A percentile compares a stretch with the other conserved stretches of the same genome.
Evolutionary conservation across 1,140 invertebrate species (phyloP).

Genomic region (Euura saliciscinereae): DNA sequence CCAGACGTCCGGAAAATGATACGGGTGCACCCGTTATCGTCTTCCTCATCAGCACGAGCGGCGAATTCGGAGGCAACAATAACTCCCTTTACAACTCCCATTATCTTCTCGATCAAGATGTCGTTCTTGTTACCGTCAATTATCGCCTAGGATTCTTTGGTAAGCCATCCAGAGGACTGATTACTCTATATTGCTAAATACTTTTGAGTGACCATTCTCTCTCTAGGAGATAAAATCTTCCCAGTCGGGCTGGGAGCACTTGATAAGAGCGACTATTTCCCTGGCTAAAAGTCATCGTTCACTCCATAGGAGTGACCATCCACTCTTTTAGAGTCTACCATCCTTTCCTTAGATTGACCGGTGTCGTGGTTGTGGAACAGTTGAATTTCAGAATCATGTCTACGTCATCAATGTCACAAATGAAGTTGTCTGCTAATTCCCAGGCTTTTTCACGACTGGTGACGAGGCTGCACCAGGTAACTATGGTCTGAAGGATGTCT

Average conservation of each 20-base stretch:
- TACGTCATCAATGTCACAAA: background rate
- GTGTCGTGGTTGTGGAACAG: no score
- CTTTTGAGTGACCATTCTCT: no score
- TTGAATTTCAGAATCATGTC: no score
- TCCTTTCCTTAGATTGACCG: no score
- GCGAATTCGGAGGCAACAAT: conserved; percentile 59
- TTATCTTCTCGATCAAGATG: conserved; percentile 59
- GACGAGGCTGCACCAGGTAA: conserved; percentile 46
- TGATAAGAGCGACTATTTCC: no score
- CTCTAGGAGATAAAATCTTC: no score
- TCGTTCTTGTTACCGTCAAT: conserved; percentile 72
- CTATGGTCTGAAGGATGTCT: conserved; percentile 49
- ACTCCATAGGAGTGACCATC: no score
- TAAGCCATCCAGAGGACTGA: conserved; percentile 32
- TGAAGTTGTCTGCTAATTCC: background rate
- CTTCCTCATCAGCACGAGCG: conserved; percentile 60
- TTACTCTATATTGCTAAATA: no score
- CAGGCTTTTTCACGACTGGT: conserved; percentile 51
- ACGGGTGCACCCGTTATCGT: conserved; percentile 60
- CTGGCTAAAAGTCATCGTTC: no score
- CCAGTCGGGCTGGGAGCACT: no score
- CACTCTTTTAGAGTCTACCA: no score
- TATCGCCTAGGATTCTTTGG: conserved; percentile 70
- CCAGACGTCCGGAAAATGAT: background rate
- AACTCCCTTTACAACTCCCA: conserved; percentile 48